Base-by-base conservation (phyloP, 2,113 vertebrate genomes). In the Dicaeum eximium region DNA sequence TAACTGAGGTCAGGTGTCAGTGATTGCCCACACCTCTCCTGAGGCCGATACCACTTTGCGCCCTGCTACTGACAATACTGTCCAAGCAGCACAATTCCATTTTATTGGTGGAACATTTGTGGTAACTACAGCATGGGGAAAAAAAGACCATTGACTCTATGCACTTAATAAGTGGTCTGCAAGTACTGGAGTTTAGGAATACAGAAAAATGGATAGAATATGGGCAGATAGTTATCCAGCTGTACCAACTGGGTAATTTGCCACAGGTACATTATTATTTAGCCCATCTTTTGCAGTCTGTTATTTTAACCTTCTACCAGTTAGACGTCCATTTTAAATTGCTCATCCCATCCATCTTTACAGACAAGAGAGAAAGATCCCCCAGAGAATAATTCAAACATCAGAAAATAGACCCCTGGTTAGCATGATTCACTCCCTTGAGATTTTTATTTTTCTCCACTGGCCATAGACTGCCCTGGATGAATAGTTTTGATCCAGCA, bases 1-100 rank as follows among this genome's bases (percentile, higher is more conserved):
- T 85, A 95, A 93, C 87, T 38, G 66, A 93, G 94, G 94, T 90
- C 91, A 95, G 78, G 56, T 91, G 84, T 90, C 65, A 92, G 74
- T 40, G 85, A 93, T 80, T 93, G 78, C 40, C 84, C 81, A 80
- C 48, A 75, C 38, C 45, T 77, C 78, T 86, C 91, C 74, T 11
- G 81, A 91, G 74, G 79, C 71, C 17, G 21, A 57, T 77, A 91
- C 21, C 56, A 82, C 71, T 91, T 91, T 91, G 73, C 20, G 18
- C 78, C 78, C 80, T 2, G 8, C 53, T 91, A 80, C 77, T 42
- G 53, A 72, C 40, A 71, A 61, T 79, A 61, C 70, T 7, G 3
- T 69, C 50, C 85, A 65, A 79, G 71, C 35, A 87, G 61, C 50
- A 79, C 50, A 91, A 62, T 80, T 91, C 50, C 10, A 6, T 75